Conservation (phyloP, 2,113 vertebrate species). For the Lasiurus borealis region DNA sequence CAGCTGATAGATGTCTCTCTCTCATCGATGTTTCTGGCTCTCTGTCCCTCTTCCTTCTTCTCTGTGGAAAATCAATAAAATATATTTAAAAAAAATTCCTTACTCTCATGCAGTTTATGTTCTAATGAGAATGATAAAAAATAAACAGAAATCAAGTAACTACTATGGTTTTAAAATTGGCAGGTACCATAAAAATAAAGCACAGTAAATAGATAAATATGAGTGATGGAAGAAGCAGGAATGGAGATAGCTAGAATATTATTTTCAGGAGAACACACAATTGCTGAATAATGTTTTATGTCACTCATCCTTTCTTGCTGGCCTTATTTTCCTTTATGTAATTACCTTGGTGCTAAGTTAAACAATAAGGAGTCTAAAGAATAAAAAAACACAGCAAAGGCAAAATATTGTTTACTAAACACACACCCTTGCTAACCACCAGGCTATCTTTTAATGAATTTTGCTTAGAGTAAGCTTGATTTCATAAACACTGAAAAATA, state of each 20-base stretch:
- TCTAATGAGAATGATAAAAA: background rate
- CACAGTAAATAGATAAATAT: background rate
- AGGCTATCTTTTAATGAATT: background rate
- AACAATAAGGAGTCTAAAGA: background rate
- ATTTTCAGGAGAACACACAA: background rate
- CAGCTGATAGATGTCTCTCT: too few relatives aligned
- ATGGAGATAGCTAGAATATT: background rate
- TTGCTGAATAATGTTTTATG: background rate
- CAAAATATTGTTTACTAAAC: background rate
- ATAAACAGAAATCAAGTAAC: background rate
- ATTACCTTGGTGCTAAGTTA: background rate
- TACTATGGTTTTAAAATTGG: background rate
- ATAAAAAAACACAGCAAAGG: background rate
- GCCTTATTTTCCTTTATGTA: background rate
- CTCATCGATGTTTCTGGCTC: too few relatives aligned
- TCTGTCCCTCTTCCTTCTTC: too few relatives aligned
- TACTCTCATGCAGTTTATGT: background rate
- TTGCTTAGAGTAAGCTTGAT: constrained; percentile 1
- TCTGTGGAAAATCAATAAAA: too few relatives aligned
- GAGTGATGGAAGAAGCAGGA: background rate
- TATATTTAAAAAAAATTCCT: background rate
- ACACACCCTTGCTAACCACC: background rate
- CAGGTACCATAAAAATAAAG: background rate
- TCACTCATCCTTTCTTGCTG: background rate
- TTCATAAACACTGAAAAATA: background rate